These are phyloP conservation scores for Eledone cirrhosa DNA, from an alignment of 2,888 invertebrate genomes.

Conservation along the genomic window DNA sequence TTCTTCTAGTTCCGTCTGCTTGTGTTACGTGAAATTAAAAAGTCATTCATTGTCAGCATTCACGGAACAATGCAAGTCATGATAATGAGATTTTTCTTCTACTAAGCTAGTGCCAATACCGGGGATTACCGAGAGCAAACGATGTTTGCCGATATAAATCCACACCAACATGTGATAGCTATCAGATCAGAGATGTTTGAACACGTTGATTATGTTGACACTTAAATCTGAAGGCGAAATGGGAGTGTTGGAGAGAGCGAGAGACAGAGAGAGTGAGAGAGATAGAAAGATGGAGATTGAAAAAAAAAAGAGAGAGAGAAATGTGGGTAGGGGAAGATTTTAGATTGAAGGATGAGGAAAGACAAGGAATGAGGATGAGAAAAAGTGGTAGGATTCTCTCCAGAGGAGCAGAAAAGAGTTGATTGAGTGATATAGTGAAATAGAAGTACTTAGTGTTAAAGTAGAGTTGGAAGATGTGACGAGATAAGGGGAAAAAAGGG, in stretches of 20 bases:
- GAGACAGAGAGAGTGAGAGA: too few species aligned
- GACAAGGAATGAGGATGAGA: not conserved
- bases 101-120: constrained; percentile 11
- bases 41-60: too few species aligned
- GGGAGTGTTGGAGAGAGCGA: not conserved
- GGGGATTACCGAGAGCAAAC: constrained; percentile 14
- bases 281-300: not conserved
- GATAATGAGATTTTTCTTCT: not conserved
- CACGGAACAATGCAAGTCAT: not conserved
- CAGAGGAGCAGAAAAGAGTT: not conserved
- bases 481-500: not conserved
- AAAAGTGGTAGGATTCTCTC: not conserved
- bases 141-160: constrained; percentile 22
- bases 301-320: not conserved
- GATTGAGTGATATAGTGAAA: too few species aligned
- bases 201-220: not conserved
- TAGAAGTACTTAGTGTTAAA: too few species aligned
- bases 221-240: not conserved
- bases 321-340: too few species aligned
- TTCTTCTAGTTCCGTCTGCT: too few species aligned
- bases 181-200: not conserved
- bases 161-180: not conserved
- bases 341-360: not conserved
- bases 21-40: too few species aligned
- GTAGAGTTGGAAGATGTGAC: too few species aligned